Evolutionary conservation across 23 tunicate genomes (phyloP), one percentile per base, ranked within the genome.

Genomic region (Phallusia fumigata): DNA sequence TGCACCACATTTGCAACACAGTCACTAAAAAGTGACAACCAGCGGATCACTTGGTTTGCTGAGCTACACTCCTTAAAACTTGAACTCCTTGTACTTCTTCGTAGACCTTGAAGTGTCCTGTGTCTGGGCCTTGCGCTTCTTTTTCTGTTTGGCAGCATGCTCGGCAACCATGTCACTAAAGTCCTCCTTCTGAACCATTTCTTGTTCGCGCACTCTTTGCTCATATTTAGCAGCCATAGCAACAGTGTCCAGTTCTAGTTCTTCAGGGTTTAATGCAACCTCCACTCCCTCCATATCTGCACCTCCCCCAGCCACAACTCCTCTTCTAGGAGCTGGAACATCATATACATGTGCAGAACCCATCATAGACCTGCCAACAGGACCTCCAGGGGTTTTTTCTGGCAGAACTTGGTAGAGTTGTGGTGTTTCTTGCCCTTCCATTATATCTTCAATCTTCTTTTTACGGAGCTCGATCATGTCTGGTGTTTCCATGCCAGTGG

Each of bases 121-220:
- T 32, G 89, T 88, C 76, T 92, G 97, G 26, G 97, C 92, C 72
- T 92, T 92, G 34, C 97, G 47, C 82, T 92, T 92, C 84, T 92
- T 92, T 92, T 93, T 93, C 51, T 93, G 98, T 78, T 89, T 93
- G 8, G 98, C 98, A 0, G 93, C 93, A 52, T 96, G 99, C n/a
- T 96, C 99, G 10, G 97, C 93, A 34, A 96, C 96, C 94, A 96
- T 86, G 86, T 96, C 99, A 82, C 97, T 92, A 78, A 96, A 96
- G 75, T 90, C 95, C 65, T 92, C 95, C 53, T 87, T 87, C 76
- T 87, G 83, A 1, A 84, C 90, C 45, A 80, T 69, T 36, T 86
- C 95, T 79, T 95, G 96, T 73, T 95, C 93, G 18, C 93, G 80
- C 15, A 95, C 95, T 24, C 90, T 81, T 76, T 75, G 84, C 50